Evolutionary conservation across 2,797 vertebrate species (phyloP), one percentile per base, ranked within the genome.

Genomic region (Loriculus beryllinus): DNA sequence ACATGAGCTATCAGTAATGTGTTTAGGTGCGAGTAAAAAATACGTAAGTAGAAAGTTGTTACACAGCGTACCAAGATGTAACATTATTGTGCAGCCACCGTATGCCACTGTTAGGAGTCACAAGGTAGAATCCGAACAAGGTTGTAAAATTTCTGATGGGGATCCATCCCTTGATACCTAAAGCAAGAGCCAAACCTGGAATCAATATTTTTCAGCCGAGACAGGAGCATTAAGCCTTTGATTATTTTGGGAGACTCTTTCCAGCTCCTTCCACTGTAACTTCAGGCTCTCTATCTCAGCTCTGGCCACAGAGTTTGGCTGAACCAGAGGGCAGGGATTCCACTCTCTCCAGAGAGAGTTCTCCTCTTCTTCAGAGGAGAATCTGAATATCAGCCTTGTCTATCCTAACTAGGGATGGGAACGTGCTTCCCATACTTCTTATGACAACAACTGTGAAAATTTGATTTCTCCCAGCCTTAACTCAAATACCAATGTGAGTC

Each of bases 141-240:
- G 3, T 59, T 67, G 29, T 42, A 49, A 63, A 35, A 77, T 49
- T 77, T 48, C 43, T 74, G 16, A 2, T 57, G 12, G 18, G 17
- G 22, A 31, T 45, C 0, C 0, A 49, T 42, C 7, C 7, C 8
- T 82, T 49, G 48, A 74, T 57, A 5, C 3, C 5, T 11, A 35
- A 78, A 14, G 25, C 52, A 88, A 42, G 10, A 78, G 21, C 2
- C 20, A 63, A 83, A 54, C 5, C 9, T 11, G 10, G 29, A 72
- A n/a, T 6, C 2, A 0, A 18, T 23, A 49, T 6, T 12, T 14
- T 20, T 82, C 47, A 59, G n/a, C 2, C 5, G 42, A 69, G 21
- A 69, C 7, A 22, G 2, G 20, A 39, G 3, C 6, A 57, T 45
- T 21, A 56, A 35, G 26, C 0, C 29, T 62, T 35, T 52, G 6